These are phyloP conservation scores for Atta colombica DNA, from an alignment of 1,140 invertebrate species.

Conservation along the genomic window DNA sequence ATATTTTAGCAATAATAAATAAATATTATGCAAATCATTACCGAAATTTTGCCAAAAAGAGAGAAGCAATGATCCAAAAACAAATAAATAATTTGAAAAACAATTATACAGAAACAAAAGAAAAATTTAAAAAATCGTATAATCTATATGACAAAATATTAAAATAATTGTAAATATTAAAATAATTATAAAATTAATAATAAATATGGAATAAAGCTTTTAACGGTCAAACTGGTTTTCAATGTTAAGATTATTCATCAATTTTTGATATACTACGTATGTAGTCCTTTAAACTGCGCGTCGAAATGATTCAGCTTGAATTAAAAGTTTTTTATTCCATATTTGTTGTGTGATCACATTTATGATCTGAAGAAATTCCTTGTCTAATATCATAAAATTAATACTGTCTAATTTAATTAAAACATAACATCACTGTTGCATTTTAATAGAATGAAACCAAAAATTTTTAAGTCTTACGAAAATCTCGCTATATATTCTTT, in stretches of 20 bases:
- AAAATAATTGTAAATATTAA: conserved; percentile 1
- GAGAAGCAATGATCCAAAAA: neutral
- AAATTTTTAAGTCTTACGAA: neutral
- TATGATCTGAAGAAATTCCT: too few relatives aligned
- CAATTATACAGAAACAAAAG: neutral
- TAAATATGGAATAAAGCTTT: too few relatives aligned
- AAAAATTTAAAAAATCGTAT: neutral
- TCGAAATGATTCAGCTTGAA: too few relatives aligned
- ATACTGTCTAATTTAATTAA: too few relatives aligned
- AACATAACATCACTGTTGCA: neutral
- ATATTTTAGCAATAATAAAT: conserved; percentile 63
- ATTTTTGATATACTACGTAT: too few relatives aligned
- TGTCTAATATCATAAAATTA: too few relatives aligned
- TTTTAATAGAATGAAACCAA: neutral
- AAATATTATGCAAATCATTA: neutral
- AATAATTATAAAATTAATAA: neutral
- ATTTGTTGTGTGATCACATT: too few relatives aligned
- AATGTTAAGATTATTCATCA: too few relatives aligned
- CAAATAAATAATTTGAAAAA: neutral
- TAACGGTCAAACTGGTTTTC: too few relatives aligned
- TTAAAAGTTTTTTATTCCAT: too few relatives aligned
- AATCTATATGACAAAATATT: neutral
- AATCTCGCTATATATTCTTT: neutral
- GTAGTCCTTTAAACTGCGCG: too few relatives aligned
- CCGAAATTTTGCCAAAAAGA: neutral